phyloP scores from a whole-genome alignment of 2,797 vertebrate genomes.

The Microctenopoma lineatum region DNA sequence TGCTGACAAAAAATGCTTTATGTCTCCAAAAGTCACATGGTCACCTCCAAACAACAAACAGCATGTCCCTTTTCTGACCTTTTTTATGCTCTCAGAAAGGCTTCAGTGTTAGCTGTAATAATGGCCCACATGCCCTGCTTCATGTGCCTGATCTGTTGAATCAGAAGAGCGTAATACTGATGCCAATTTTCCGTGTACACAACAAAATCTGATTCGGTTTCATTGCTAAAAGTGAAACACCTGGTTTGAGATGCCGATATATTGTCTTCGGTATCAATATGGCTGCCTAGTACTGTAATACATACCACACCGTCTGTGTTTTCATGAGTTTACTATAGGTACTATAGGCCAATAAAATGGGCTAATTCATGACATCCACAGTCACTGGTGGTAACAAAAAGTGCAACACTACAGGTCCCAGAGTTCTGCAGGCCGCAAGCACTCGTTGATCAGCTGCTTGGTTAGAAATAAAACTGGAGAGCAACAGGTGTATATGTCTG shows the following conservation, averaged over 20 bases:
- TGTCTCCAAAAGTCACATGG: constrained; percentile 80
- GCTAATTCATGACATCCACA: neutral
- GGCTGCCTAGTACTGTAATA: neutral
- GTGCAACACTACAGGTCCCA: neutral
- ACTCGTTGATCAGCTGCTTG: neutral
- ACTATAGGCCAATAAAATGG: no score
- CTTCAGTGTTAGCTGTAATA: constrained; percentile 41
- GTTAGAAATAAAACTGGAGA: neutral
- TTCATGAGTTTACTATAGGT: neutral
- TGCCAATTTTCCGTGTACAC: neutral
- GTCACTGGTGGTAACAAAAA: neutral
- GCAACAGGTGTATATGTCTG: neutral
- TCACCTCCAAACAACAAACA: constrained; percentile 69
- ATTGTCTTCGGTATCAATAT: neutral
- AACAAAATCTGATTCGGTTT: neutral
- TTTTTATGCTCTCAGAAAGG: constrained; percentile 37
- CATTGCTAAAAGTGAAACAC: neutral
- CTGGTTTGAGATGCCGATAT: constrained; percentile 3
- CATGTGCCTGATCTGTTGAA: constrained; percentile 29
- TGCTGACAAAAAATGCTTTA: constrained; percentile 81
- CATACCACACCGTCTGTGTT: neutral
- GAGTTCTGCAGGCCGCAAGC: neutral
- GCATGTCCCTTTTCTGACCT: constrained; percentile 74
- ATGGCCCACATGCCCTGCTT: constrained; percentile 22
- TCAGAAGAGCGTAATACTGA: constrained; percentile 27